Evolutionary conservation across 2,888 invertebrate genomes (phyloP), one percentile per base, ranked within the genome.

Genomic region (Leuctra nigra): DNA sequence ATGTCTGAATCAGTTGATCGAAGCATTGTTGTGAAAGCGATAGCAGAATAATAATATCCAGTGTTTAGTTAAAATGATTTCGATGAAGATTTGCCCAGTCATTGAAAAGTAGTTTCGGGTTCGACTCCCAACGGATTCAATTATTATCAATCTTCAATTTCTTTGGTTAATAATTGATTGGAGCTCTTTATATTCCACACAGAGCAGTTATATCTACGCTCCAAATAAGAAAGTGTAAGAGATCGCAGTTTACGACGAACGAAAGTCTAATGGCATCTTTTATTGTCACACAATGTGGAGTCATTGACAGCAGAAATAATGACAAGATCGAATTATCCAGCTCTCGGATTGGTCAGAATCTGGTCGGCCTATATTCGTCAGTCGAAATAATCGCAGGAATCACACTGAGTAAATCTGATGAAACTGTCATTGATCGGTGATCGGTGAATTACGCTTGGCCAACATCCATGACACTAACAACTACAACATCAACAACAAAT

Each of bases 351-450:
- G 6, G 29, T 7, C 29, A 29, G 11, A 29, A 29, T 29, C 29
- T 29, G 6, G 11, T 29, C 11, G 29, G 11, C 29, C 29, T 29
- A 29, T 29, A 29, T 29, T 29, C 6, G 6, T 11, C 6, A 29
- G 7, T 29, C 11, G 6, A 29, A 23, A 44, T 44, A 50, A 50
- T 50, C 50, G 22, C 35, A 50, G 50, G 50, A 50, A 50, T 50
- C 50, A 50, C 50, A 50, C 50, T 50, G 18, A 20, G 29, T 25
- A 25, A 38, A 48, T 48, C 29, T 48, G n/a, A 44, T n/a, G 44
- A 44, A 44, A 23, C 22, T 44, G 44, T 44, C 44, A 35, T 35
- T 50, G 50, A 41, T 20, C 20, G 20, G 44, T 23, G 22, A 44
- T 44, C 44, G 23, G 20, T 44, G 44, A n/a, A n/a, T n/a, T n/a